These are phyloP conservation scores for Phyllotreta striolata DNA, from an alignment of 2,888 invertebrate genomes.

Conservation along the genomic window DNA sequence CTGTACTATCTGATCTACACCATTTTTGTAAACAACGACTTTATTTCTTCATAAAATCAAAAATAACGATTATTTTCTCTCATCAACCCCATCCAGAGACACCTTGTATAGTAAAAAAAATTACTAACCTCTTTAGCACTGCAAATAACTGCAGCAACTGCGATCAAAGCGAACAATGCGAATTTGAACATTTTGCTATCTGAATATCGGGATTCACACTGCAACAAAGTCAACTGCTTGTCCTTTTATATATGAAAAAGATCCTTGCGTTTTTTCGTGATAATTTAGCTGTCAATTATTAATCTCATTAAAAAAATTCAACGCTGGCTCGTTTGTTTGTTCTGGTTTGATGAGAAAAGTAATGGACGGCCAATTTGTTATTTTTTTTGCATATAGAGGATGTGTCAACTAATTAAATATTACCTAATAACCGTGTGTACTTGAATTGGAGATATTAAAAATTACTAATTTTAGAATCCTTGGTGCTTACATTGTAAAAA, in stretches of 20 bases:
- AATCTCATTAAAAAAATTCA: constrained; percentile 8
- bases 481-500: not conserved
- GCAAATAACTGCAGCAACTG: too few species aligned
- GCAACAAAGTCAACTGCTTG: not conserved
- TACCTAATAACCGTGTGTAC: not conserved
- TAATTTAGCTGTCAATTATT: constrained; percentile 9
- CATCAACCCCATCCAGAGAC: too few species aligned
- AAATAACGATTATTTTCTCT: too few species aligned
- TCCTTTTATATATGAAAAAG: constrained; percentile 6
- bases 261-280: not conserved
- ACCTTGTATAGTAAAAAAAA: too few species aligned
- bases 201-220: constrained; percentile 9
- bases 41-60: too few species aligned
- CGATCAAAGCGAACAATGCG: too few species aligned
- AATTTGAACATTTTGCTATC: too few species aligned
- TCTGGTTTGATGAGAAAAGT: constrained; percentile 14
- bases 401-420: constrained; percentile 4
- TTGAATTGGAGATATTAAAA: constrained; percentile 2
- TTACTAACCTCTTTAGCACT: too few species aligned
- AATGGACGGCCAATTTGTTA: constrained; percentile 1
- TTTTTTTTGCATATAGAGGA: constrained; percentile 4
- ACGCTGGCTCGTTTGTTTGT: constrained; percentile 9
- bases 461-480: not conserved
- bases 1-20: too few species aligned
- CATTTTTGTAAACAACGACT: too few species aligned